Percentiles rank a stretch among this genome's conserved stretches.
Conservation (phyloP, 2,797 vertebrate species). For the Loriculus beryllinus region DNA sequence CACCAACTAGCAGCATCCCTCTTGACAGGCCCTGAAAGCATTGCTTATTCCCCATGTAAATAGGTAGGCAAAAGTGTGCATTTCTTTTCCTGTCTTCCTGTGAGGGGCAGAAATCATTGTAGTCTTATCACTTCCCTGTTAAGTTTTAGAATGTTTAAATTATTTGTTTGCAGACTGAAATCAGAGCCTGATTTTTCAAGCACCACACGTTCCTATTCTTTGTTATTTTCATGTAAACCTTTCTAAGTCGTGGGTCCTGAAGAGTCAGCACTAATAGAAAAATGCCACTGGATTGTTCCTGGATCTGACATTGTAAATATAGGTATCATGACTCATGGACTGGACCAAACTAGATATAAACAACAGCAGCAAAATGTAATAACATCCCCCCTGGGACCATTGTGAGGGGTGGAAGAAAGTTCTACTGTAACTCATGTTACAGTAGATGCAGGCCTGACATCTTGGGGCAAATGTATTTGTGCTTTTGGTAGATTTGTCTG, state of each 20-base stretch:
- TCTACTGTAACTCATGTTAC: not conserved
- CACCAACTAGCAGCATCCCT: not conserved
- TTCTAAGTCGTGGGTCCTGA: not conserved
- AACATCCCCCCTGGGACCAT: not conserved
- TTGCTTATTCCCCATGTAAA: not conserved
- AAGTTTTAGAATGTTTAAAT: constrained; percentile 22
- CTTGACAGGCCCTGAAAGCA: not conserved
- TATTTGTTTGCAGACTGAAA: not conserved
- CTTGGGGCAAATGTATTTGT: not conserved
- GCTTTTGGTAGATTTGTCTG: not conserved
- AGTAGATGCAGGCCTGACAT: not conserved
- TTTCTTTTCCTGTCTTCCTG: not conserved
- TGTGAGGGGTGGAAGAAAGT: not conserved
- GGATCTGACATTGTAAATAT: not conserved
- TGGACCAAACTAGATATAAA: not conserved
- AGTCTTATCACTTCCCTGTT: not conserved
- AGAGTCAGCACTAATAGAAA: not conserved
- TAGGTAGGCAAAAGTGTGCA: not conserved
- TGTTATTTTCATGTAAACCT: not conserved
- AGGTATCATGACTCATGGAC: not conserved
- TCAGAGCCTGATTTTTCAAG: not conserved
- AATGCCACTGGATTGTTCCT: not conserved
- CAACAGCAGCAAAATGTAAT: not conserved
- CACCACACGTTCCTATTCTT: not conserved
- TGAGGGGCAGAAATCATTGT: not conserved